Base-by-base conservation (phyloP, 2,888 invertebrate genomes). In the Hermaeophaga mercurialis region DNA sequence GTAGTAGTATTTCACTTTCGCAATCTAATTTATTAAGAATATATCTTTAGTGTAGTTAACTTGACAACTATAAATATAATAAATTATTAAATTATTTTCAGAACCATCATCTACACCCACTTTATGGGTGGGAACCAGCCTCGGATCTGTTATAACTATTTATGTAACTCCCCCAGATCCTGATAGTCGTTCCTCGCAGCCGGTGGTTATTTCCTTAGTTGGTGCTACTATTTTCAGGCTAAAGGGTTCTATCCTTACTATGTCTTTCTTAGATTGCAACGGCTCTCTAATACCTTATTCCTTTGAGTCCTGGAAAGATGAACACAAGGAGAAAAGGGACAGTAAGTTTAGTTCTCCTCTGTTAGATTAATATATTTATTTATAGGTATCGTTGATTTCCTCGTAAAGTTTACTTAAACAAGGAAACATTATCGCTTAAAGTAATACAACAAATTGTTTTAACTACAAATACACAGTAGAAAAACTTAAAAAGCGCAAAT, bases 101-200 rank as follows among this genome's bases (percentile, higher is more conserved):
- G 96, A 96, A 81, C 88, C 90, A 69, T 85, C 86, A 77, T 83
- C 90, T 74, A 80, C 84, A 71, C 96, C 98, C 66, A 96, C 96
- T 69, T 81, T 99, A 65, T 99, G 98, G 98, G 89, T 98, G 71
- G 98, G 99, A 71, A 98, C 97, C 67, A 95, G 94, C 78, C 84
- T 94, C 71, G 99, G 99, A 70, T 96, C 97, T 57, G 93, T 96
- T 75, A 85, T 98, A 72, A 94, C 96, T 62, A 88, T 98, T 79
- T 87, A 91, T 78, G 87, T 98, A 75, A 89, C 85, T 75, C 87
- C 91, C 67, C 87, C 90, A 58, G 88, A 90, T 72, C 82, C 87
- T 49, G 94, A 95, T 76, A 84, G 85, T 66, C 82, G 94, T 73
- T 87, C 88, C 75, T 86, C 90, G 64, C 93, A 94, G 76, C 91